Conservation (phyloP, 2,797 vertebrate species). For the Tadarida brasiliensis region DNA sequence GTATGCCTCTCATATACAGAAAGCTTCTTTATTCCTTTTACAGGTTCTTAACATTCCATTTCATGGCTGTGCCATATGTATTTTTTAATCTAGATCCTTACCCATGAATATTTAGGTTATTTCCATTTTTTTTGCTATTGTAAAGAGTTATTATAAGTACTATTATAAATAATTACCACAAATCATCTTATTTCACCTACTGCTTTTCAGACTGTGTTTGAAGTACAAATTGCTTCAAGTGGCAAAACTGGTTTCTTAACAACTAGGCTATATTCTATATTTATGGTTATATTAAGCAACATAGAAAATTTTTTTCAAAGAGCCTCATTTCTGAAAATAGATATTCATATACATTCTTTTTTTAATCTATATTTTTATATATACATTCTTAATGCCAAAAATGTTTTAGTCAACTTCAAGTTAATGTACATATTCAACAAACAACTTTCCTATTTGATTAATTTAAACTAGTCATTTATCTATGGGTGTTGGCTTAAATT, state of each 20-base stretch:
- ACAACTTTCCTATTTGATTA: not conserved
- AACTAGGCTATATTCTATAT: not conserved
- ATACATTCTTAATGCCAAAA: constrained; percentile 14
- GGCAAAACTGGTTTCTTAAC: constrained; percentile 54
- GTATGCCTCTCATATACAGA: not conserved
- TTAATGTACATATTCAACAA: constrained; percentile 42
- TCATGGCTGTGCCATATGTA: not conserved
- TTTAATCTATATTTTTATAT: not conserved
- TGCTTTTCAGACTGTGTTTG: constrained; percentile 32
- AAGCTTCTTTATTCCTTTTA: not conserved
- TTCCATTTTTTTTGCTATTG: constrained; percentile 7
- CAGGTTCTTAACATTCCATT: not conserved
- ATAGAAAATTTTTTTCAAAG: not conserved
- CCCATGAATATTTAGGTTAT: constrained; percentile 1
- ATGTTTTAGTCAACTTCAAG: constrained; percentile 20
- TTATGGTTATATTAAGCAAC: constrained; percentile 34
- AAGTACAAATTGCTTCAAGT: constrained; percentile 35
- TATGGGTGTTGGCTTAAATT: not conserved
- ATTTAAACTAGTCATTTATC: constrained; percentile 3
- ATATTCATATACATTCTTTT: constrained; percentile 13
- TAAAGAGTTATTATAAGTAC: not conserved
- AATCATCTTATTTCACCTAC: constrained; percentile 4
- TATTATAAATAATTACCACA: constrained; percentile 18
- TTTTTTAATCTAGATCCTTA: constrained; percentile 5
- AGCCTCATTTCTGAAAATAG: constrained; percentile 48